A percentile compares a stretch with the other conserved stretches of the same genome.
These are phyloP conservation scores for Columba janthina DNA, from an alignment of 2,113 vertebrate species.

Conservation along the genomic window DNA sequence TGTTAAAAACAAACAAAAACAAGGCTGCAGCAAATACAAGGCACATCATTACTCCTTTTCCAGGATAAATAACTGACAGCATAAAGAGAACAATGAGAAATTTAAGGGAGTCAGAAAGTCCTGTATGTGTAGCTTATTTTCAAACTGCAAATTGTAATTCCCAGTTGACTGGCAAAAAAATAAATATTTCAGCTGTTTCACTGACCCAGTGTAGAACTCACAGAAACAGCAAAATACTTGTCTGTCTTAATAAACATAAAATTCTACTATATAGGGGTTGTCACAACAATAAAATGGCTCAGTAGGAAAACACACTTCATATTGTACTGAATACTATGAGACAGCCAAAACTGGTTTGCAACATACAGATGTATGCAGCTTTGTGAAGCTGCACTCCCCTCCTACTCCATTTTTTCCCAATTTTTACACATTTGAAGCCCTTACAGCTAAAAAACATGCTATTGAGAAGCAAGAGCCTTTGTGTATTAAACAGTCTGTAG, in stretches of 20 bases:
- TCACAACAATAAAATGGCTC: not conserved
- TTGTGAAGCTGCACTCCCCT: not conserved
- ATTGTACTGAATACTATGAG: not conserved
- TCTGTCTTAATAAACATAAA: not conserved
- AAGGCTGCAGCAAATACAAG: not conserved
- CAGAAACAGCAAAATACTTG: not conserved
- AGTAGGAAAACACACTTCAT: not conserved
- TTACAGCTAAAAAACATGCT: not conserved
- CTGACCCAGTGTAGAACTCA: not conserved
- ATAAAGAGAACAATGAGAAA: not conserved
- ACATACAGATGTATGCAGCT: not conserved
- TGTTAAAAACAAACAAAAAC: slow-evolving; percentile 35
- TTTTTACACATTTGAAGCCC: not conserved
- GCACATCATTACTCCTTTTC: not conserved
- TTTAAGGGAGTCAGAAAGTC: not conserved
- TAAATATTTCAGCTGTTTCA: not conserved
- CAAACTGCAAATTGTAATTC: not conserved
- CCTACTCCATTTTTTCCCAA: not conserved
- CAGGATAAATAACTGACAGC: not conserved
- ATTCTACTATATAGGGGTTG: not conserved
- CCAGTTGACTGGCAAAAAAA: not conserved
- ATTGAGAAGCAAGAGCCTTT: not conserved
- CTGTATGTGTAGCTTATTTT: not conserved
- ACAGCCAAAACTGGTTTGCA: not conserved
- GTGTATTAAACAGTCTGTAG: not conserved